These are phyloP conservation scores for Platyscapa corneri DNA, from an alignment of 1,140 invertebrate genomes.

Conservation along the genomic window DNA sequence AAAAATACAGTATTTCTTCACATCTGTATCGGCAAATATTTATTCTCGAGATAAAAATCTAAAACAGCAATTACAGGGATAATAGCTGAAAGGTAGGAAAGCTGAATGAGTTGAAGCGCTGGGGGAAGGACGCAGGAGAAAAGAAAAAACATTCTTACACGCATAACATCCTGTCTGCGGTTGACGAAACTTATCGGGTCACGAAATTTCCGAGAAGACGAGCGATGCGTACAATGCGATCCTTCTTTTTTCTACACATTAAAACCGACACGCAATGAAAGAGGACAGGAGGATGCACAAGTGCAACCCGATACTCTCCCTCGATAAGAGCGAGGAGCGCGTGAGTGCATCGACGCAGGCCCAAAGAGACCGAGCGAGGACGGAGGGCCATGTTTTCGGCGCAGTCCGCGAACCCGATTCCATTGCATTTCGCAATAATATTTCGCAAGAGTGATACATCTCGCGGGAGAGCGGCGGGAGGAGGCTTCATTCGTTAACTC, in stretches of 20 bases:
- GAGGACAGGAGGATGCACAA: slow-evolving; percentile 4
- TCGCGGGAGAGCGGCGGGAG: neutral
- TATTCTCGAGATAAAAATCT: neutral
- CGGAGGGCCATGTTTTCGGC: neutral
- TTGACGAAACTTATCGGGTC: slow-evolving; percentile 59
- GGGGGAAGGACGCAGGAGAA: neutral
- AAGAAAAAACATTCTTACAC: slow-evolving; percentile 68
- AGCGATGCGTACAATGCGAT: slow-evolving; percentile 12
- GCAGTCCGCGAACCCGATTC: neutral
- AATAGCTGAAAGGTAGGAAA: neutral
- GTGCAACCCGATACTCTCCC: slow-evolving; percentile 12
- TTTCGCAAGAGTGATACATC: neutral
- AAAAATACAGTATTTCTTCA: neutral
- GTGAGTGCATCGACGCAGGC: too few relatives aligned
- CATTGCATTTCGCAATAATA: neutral
- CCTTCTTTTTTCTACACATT: neutral
- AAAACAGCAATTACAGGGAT: neutral
- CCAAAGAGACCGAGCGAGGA: neutral
- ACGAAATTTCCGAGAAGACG: slow-evolving; percentile 70
- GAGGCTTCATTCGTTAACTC: too few relatives aligned
- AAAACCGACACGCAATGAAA: slow-evolving; percentile 22
- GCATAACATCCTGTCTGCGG: slow-evolving; percentile 66
- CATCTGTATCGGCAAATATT: neutral
- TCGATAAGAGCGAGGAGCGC: neutral
- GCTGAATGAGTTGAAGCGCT: neutral